Conservation (phyloP, 2,113 vertebrate species). For the Pica pica region DNA sequence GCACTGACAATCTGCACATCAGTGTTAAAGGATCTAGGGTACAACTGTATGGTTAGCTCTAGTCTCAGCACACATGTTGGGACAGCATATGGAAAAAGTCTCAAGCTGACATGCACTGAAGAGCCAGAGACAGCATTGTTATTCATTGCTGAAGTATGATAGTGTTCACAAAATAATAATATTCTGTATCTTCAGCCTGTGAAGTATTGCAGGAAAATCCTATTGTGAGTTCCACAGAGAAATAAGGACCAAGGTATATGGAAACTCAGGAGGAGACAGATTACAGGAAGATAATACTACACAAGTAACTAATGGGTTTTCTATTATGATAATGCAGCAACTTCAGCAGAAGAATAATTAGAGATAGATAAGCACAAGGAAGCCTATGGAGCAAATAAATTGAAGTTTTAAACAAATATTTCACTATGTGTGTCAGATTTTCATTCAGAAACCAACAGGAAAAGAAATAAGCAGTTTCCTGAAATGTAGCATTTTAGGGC, state of each 20-base stretch:
- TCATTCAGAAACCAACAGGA: neutral
- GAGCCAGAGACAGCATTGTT: neutral
- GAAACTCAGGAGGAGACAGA: neutral
- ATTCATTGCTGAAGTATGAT: neutral
- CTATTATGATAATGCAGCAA: neutral
- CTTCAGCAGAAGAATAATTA: constrained; percentile 31
- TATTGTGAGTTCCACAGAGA: neutral
- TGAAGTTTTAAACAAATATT: constrained; percentile 10
- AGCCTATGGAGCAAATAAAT: neutral
- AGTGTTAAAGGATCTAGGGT: neutral
- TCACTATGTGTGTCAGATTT: neutral
- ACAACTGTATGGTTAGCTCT: neutral
- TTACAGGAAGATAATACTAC: neutral
- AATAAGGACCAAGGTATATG: neutral
- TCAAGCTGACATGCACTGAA: neutral
- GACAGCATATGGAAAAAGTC: neutral
- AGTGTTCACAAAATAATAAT: neutral
- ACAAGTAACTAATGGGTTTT: constrained; percentile 2
- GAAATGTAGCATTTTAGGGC: neutral
- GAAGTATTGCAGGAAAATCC: neutral
- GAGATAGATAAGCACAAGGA: neutral
- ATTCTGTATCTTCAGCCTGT: neutral
- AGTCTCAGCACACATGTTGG: neutral
- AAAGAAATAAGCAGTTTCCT: neutral
- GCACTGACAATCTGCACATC: neutral